Evolutionary conservation across 2,113 vertebrate species (phyloP), one percentile per base, ranked within the genome.

Genomic region (Caloenas nicobarica): DNA sequence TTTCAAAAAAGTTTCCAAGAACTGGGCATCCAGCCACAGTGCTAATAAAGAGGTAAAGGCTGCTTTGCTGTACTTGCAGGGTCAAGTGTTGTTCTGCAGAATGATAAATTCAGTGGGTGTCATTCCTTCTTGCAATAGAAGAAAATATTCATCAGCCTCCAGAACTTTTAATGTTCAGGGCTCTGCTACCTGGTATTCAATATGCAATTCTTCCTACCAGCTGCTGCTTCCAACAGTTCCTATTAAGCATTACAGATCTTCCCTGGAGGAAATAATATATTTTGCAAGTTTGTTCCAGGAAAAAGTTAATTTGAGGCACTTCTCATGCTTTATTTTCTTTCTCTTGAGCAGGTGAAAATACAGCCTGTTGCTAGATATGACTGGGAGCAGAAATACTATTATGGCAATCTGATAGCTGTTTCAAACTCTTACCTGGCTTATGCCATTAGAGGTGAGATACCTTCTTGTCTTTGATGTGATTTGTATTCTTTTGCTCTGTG

Each of bases 311-410:
- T 88, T 22, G 38, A 71, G 50, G 44, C 4, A 50, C 50, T 72
- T 74, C 19, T 79, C 7, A 24, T 25, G 46, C 28, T 65, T 74
- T 89, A 38, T 86, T 84, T 61, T 58, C 29, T 95, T 87, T 88
- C 89, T 95, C 11, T n/a, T 95, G 66, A 93, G 76, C 94, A 99
- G 99, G 99, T 99, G 66, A 99, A 99, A 98, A 99, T 99, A 96
- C 99, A 99, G 61, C 99, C 99, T 28, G 99, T 99, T 36, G 99
- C 99, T 92, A 99, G 99, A 89, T 99, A 99, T 14, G 99, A 99
- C 92, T 99, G 99, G 99, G 99, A 99, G 84, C 99, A 99, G 97
- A 99, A 99, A 88, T 99, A 99, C 96, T 99, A 99, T 86, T 99
- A 99, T 38, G 99, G 99, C 78, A 99, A 99, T 90, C 98, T 99